phyloP scores from a whole-genome alignment of 1,140 invertebrate species.

The Papilio xuthus region DNA sequence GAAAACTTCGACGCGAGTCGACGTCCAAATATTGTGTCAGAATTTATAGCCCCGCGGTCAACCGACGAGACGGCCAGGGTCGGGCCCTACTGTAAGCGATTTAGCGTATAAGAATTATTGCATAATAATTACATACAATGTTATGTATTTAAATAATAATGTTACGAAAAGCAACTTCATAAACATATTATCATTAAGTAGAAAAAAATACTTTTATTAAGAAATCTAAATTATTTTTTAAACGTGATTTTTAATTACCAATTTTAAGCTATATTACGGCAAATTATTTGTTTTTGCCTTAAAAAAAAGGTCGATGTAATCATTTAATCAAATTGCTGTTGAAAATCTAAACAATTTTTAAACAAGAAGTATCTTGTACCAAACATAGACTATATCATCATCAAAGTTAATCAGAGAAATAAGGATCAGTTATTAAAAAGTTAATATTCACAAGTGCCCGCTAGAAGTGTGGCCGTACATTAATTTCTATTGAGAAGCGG shows the following conservation, averaged over 20 bases:
- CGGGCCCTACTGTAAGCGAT: conserved; percentile 45
- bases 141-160: background rate
- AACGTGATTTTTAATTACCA: too few relatives aligned
- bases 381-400: too few relatives aligned
- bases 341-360: too few relatives aligned
- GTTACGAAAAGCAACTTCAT: background rate
- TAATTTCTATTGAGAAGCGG: conserved; percentile 44
- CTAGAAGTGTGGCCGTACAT: conserved; percentile 42
- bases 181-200: too few relatives aligned
- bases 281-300: too few relatives aligned
- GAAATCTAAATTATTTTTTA: background rate
- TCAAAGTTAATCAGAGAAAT: too few relatives aligned
- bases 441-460: conserved; percentile 18
- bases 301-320: too few relatives aligned
- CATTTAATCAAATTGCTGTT: too few relatives aligned
- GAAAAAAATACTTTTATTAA: background rate
- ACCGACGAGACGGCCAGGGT: conserved; percentile 48
- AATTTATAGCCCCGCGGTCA: conserved; percentile 71
- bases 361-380: too few relatives aligned
- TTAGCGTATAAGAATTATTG: background rate
- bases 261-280: too few relatives aligned
- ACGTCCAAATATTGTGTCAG: conserved; percentile 71
- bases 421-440: too few relatives aligned
- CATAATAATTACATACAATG: too few relatives aligned
- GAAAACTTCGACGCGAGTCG: conserved; percentile 58